Conservation (phyloP, 2,797 vertebrate genomes). For the Cottoperca gobio region DNA sequence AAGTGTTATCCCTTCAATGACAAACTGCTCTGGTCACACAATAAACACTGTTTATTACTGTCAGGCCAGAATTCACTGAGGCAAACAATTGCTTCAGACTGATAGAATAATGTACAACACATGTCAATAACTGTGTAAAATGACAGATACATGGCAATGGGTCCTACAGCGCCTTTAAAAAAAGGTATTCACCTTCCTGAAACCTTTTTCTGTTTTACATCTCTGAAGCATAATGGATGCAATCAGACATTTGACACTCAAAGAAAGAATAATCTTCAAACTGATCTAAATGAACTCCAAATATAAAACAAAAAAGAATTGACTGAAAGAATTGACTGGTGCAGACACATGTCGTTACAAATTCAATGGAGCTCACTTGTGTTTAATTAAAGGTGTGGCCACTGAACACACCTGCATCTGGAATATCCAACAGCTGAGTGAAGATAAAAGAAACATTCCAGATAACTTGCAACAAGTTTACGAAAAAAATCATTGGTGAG, state of each 20-base stretch:
- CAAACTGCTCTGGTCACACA: conserved; percentile 35
- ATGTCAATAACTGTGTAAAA: conserved; percentile 15
- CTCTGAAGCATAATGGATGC: conserved; percentile 1
- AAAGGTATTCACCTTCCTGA: conserved; percentile 9
- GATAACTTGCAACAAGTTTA: background rate
- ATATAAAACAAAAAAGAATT: background rate
- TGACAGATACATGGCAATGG: conserved; percentile 26
- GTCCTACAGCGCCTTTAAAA: conserved; percentile 30
- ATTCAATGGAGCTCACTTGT: background rate
- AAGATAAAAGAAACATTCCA: background rate
- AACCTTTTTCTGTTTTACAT: conserved; percentile 13
- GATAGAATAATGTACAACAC: conserved; percentile 8
- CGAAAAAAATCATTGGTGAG: background rate
- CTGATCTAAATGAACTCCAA: background rate
- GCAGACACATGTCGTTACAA: background rate
- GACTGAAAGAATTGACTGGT: background rate
- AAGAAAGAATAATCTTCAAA: background rate
- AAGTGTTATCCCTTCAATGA: conserved; percentile 23
- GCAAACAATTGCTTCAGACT: conserved; percentile 47
- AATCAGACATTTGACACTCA: background rate
- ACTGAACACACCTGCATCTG: background rate
- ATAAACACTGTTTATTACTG: conserved; percentile 19
- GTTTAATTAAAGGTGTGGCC: background rate
- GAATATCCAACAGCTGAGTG: background rate
- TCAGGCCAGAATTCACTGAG: conserved; percentile 40